Percentiles rank a stretch among this genome's conserved stretches.
Conservation (phyloP, 35 echinoderm and acorn worm genomes). For the Nesometra sesokonis region DNA sequence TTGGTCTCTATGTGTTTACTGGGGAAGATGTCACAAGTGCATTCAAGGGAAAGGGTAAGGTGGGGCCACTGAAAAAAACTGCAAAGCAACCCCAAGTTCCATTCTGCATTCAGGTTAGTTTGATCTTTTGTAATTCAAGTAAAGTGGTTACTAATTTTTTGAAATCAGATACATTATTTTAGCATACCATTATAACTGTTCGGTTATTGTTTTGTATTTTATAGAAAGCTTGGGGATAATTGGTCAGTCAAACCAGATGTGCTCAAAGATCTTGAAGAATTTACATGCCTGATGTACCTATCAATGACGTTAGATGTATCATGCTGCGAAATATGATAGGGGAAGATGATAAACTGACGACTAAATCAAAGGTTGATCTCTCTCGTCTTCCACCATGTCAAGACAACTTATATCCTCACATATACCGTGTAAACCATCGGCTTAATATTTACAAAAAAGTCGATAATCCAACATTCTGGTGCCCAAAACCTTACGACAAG, state of each 20-base stretch:
- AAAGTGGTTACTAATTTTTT: neutral
- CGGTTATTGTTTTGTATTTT: neutral
- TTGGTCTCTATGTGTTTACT: constrained; percentile 41
- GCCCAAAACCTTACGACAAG: constrained; percentile 8
- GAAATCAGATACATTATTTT: neutral
- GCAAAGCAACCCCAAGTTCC: constrained; percentile 42
- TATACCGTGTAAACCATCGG: constrained; percentile 34
- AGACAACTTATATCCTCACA: constrained; percentile 6
- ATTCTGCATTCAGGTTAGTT: constrained; percentile 46
- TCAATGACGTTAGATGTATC: constrained; percentile 2
- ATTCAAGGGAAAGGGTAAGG: constrained; percentile 60
- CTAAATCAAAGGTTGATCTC: constrained; percentile 29
- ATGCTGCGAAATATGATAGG: constrained; percentile 19
- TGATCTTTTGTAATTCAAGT: neutral
- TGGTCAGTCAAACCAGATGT: constrained; percentile 32
- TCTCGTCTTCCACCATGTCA: neutral
- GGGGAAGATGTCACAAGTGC: constrained; percentile 53
- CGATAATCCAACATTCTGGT: neutral
- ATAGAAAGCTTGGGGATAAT: constrained; percentile 24
- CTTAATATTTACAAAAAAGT: constrained; percentile 21
- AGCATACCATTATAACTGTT: neutral
- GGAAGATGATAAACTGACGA: constrained; percentile 22
- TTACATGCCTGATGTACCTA: constrained; percentile 53
- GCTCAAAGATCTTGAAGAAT: constrained; percentile 24
- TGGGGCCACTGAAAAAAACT: constrained; percentile 53